Conservation (phyloP, 2,113 vertebrate species). For the Cottus gobio region DNA sequence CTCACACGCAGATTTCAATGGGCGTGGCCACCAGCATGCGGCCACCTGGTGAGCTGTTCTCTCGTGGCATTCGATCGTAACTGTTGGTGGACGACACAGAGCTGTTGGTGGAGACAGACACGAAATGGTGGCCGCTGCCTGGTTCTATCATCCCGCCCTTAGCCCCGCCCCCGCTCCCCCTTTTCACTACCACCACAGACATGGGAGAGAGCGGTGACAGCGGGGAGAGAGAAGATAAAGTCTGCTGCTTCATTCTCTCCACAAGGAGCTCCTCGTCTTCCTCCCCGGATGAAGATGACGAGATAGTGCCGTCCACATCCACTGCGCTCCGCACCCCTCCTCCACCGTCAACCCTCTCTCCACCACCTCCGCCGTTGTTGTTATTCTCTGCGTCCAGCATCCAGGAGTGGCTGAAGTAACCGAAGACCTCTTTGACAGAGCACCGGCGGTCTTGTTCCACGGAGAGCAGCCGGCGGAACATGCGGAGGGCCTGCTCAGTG, state of each 20-base stretch:
- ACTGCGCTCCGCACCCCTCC: conserved; percentile 46
- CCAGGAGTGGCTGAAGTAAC: conserved; percentile 86
- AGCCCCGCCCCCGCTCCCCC: conserved; percentile 57
- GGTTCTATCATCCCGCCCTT: conserved; percentile 75
- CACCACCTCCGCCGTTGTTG: conserved; percentile 53
- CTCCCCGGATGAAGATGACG: conserved; percentile 78
- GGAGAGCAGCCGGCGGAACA: conserved; percentile 87
- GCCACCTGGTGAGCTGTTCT: conserved; percentile 77
- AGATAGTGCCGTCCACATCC: conserved; percentile 70
- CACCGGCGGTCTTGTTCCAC: conserved; percentile 86
- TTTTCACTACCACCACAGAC: conserved; percentile 60
- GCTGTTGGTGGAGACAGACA: conserved; percentile 85
- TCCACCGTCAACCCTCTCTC: conserved; percentile 47
- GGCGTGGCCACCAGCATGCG: conserved; percentile 86
- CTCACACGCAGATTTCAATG: conserved; percentile 88
- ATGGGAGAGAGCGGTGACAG: conserved; percentile 73
- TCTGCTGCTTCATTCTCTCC: conserved; percentile 87
- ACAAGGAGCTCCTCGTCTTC: conserved; percentile 85
- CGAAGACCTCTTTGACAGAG: conserved; percentile 86
- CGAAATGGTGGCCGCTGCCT: conserved; percentile 75
- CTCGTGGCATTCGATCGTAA: conserved; percentile 83
- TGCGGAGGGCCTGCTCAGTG: conserved; percentile 85
- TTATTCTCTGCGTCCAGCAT: conserved; percentile 83
- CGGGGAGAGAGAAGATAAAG: conserved; percentile 78
- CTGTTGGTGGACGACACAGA: conserved; percentile 87